These are phyloP conservation scores for Dugesia japonica DNA, from an alignment of 2,888 invertebrate genomes.

Conservation along the genomic window DNA sequence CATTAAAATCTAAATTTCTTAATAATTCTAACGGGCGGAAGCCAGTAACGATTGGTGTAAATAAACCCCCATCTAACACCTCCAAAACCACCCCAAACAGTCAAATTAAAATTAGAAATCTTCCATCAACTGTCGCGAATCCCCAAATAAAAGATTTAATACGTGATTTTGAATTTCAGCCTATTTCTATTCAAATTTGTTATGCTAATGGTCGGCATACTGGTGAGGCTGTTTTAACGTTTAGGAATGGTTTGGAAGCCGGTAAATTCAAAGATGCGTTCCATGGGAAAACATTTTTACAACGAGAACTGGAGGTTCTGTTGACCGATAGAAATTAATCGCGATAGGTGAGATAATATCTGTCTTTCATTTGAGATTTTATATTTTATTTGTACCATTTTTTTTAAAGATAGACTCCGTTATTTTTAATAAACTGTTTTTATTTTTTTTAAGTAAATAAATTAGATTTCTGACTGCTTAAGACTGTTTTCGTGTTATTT, in stretches of 20 bases:
- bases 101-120: constrained; percentile 7
- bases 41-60: background rate
- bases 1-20: background rate
- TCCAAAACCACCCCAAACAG: background rate
- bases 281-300: constrained; percentile 2
- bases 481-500: constrained; percentile 2
- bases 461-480: constrained; percentile 4
- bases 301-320: constrained; percentile 1
- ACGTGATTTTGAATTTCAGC: background rate
- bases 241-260: background rate
- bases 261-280: background rate
- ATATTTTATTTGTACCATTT: background rate
- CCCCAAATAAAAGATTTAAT: constrained; percentile 8
- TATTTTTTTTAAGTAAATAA: constrained; percentile 10
- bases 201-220: constrained; percentile 1
- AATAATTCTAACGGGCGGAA: background rate
- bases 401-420: constrained; percentile 12
- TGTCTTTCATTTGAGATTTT: constrained; percentile 14
- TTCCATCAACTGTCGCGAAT: background rate
- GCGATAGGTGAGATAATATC: constrained; percentile 20
- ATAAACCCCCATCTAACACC: background rate
- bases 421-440: constrained; percentile 10
- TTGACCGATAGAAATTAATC: constrained; percentile 10
- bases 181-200: background rate
- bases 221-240: background rate